These are phyloP conservation scores for Oostethus manadensis DNA, from an alignment of 2,113 vertebrate species.

Conservation along the genomic window DNA sequence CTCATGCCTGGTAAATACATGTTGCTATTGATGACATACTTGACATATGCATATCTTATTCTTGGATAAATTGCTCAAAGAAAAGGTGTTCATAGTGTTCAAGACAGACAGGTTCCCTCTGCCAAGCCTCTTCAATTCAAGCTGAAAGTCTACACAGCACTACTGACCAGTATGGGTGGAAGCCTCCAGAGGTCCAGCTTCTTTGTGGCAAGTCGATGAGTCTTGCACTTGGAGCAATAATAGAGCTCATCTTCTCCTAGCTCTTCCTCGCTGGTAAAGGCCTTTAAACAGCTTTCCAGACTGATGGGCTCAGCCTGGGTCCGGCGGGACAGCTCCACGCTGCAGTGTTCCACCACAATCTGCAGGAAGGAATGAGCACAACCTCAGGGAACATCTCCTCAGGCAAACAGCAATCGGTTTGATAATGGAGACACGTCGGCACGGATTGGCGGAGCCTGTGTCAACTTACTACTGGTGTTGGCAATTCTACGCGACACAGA, in stretches of 20 bases:
- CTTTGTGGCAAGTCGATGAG: constrained; percentile 93
- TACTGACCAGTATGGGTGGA: constrained; percentile 87
- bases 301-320: constrained; percentile 97
- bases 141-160: neutral
- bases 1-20: too few relatives aligned
- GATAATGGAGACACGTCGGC: too few relatives aligned
- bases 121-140: neutral
- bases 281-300: constrained; percentile 90
- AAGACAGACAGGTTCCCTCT: neutral
- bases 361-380: too few relatives aligned
- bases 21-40: too few relatives aligned
- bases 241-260: constrained; percentile 97
- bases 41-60: too few relatives aligned
- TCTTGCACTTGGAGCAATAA: constrained; percentile 97
- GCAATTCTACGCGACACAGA: too few relatives aligned
- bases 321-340: constrained; percentile 89
- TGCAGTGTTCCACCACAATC: constrained; percentile 93
- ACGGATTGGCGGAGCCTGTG: too few relatives aligned
- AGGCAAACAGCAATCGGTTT: too few relatives aligned
- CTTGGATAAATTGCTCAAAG: too few relatives aligned
- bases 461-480: too few relatives aligned
- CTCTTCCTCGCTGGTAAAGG: constrained; percentile 95
- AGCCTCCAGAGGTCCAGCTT: constrained; percentile 98
- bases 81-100: too few relatives aligned
- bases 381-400: too few relatives aligned